These are phyloP conservation scores for Tenthredo livida DNA, from an alignment of 2,888 invertebrate species.

Conservation along the genomic window DNA sequence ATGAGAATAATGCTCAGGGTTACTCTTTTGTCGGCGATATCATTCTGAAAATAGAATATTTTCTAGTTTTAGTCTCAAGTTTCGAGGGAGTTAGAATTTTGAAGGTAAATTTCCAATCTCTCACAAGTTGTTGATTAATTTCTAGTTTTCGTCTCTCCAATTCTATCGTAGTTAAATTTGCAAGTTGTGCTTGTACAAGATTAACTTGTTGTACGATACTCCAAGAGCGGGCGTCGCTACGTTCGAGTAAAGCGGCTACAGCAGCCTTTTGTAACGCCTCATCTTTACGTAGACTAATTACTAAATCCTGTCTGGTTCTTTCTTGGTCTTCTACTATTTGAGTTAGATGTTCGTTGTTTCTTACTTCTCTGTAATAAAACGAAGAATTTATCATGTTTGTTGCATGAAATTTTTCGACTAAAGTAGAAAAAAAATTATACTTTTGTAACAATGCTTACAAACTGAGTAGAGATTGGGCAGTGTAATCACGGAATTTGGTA, in stretches of 20 bases:
- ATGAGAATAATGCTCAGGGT: conserved; percentile 85
- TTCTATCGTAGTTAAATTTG: conserved; percentile 86
- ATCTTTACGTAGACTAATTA: conserved; percentile 84
- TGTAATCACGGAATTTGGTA: conserved; percentile 80
- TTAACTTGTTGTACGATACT: conserved; percentile 88
- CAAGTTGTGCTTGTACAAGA: conserved; percentile 86
- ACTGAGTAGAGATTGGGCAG: conserved; percentile 83
- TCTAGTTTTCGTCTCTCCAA: conserved; percentile 85
- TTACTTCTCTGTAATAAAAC: conserved; percentile 80
- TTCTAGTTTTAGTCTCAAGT: background rate
- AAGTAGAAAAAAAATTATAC: background rate
- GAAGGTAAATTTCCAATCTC: conserved; percentile 54
- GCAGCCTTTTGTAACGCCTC: conserved; percentile 87
- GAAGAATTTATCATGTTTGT: background rate
- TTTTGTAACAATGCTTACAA: conserved; percentile 78
- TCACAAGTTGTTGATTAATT: conserved; percentile 84
- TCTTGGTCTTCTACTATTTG: conserved; percentile 83
- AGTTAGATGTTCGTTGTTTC: conserved; percentile 82
- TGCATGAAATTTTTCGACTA: background rate
- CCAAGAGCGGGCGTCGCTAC: conserved; percentile 88
- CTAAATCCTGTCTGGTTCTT: conserved; percentile 81
- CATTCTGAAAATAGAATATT: conserved; percentile 78
- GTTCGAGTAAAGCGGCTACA: conserved; percentile 85
- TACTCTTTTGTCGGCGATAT: conserved; percentile 84
- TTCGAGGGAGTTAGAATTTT: background rate